Evolutionary conservation across 2,113 vertebrate genomes (phyloP).

Genomic region (Neogobius melanostomus): DNA sequence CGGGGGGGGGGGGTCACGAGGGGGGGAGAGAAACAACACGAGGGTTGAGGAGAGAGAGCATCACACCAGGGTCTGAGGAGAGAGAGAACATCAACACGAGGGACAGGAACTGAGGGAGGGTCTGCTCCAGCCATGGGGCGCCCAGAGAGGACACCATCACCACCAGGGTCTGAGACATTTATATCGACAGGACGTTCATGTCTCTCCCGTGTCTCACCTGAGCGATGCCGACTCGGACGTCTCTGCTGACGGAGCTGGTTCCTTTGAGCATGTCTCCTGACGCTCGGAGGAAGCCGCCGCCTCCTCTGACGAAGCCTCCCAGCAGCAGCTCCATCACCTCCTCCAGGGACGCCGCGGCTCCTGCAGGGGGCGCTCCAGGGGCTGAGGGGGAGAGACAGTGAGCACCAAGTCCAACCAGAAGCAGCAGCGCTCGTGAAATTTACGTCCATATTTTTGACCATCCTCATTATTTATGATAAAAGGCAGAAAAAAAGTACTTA

Average conservation of each 20-base stretch:
- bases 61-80: constrained; percentile 69
- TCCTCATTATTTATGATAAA: too few species aligned
- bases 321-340: constrained; percentile 88
- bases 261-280: constrained; percentile 93
- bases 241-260: constrained; percentile 83
- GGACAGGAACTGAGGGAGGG: constrained; percentile 82
- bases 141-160: constrained; percentile 87
- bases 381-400: constrained; percentile 26
- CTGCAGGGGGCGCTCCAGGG: background rate
- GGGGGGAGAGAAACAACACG: constrained; percentile 65
- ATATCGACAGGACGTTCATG: background rate
- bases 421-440: too few species aligned
- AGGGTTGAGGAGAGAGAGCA: constrained; percentile 72
- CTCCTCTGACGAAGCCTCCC: constrained; percentile 88
- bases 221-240: constrained; percentile 89
- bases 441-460: too few species aligned
- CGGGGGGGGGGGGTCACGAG: too few species aligned
- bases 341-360: constrained; percentile 78
- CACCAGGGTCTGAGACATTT: constrained; percentile 82
- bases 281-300: constrained; percentile 86
- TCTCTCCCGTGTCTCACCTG: constrained; percentile 74
- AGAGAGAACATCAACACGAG: constrained; percentile 75
- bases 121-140: constrained; percentile 86
- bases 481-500: too few species aligned
- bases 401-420: too few species aligned